Evolutionary conservation across 2,888 invertebrate species (phyloP), one percentile per base, ranked within the genome.

Genomic region (Aspidiotus destructor): DNA sequence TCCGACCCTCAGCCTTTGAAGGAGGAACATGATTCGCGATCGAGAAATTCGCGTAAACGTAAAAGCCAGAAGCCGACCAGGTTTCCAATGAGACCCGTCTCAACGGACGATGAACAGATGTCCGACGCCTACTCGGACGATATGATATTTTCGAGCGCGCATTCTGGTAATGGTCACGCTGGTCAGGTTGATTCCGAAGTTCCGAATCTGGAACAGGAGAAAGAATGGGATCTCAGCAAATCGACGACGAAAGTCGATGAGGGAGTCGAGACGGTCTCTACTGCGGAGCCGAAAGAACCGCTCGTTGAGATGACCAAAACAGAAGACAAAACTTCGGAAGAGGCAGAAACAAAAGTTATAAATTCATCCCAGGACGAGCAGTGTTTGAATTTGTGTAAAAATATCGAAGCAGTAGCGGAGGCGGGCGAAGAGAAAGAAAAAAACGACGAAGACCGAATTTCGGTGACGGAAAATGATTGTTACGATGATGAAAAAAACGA

Each of bases 21-120:
- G 54, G 82, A 82, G 64, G 82, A 82, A 73, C 81, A 81, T 74
- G 77, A 70, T 75, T 74, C 79, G 71, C 80, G 81, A 41, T 83
- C 84, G 74, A 83, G 86, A n/a, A 85, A 83, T 75, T 88, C 87
- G 75, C 81, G 92, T 68, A 94, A 94, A 78, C 82, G 93, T 41
- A 94, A 94, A 79, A 92, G 87, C 74, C 86, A 89, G 74, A 92
- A 93, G 76, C 93, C 93, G 0, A 90, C 88, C 1, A 83, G 89
- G 72, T 75, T 57, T 73, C 74, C 70, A 7, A 11, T 69, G 68
- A 63, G 53, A 58, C 70, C 13, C 58, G 64, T 17, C 54, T 63
- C 48, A 48, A 68, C 41, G 61, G 71, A 69, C 63, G 71, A 71
- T 54, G 71, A 71, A n/a, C 69, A 69, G 60, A 57, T 70, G 11